Percentiles rank a stretch among this genome's conserved stretches.
Evolutionary conservation across 1,140 invertebrate species (phyloP).

Genomic region (Phenacoccus solenopsis): DNA sequence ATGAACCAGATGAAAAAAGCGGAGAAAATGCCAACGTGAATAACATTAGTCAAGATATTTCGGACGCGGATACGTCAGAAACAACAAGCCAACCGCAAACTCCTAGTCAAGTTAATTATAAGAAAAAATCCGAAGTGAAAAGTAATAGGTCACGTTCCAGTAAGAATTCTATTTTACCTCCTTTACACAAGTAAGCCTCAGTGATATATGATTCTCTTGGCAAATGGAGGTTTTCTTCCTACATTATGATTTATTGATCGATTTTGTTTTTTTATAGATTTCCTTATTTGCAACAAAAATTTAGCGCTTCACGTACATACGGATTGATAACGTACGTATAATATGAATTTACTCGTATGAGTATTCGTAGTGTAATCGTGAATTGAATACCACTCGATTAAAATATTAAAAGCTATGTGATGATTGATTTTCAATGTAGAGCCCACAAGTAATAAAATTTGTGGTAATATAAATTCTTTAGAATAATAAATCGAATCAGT

Average conservation of each 20-base stretch:
- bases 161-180: neutral
- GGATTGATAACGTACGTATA: slow-evolving; percentile 5
- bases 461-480: no score
- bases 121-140: neutral
- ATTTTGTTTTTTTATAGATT: neutral
- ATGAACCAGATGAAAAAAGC: neutral
- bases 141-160: neutral
- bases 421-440: no score
- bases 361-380: neutral
- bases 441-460: no score
- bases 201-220: neutral
- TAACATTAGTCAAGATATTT: neutral
- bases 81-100: neutral
- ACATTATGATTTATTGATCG: neutral
- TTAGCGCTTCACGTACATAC: neutral
- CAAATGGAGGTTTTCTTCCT: neutral
- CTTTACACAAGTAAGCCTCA: neutral
- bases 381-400: no score
- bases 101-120: neutral
- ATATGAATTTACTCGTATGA: neutral
- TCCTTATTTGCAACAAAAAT: slow-evolving; percentile 8
- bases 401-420: no score
- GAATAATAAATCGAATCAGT: no score
- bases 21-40: neutral
- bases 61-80: neutral